Evolutionary conservation across 2,113 vertebrate genomes (phyloP).

Genomic region (Rhea pennata): DNA sequence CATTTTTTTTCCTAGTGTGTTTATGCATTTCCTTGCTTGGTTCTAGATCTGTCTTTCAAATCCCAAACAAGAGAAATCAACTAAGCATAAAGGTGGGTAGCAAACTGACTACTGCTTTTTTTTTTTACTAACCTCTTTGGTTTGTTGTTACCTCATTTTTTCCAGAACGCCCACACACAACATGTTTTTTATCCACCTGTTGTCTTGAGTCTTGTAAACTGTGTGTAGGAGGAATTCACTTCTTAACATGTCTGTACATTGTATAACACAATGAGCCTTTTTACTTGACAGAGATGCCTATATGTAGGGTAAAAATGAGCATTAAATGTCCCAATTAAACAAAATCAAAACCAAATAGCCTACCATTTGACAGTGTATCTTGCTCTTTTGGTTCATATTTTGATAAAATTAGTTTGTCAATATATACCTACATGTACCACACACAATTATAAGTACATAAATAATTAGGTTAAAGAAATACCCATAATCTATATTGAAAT

Average conservation of each 20-base stretch:
- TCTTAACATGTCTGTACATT: not conserved
- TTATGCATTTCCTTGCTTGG: not conserved
- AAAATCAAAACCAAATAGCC: not conserved
- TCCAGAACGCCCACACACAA: not conserved
- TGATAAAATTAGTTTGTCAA: not conserved
- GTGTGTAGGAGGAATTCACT: constrained; percentile 9
- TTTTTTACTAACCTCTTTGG: constrained; percentile 36
- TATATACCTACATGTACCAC: not conserved
- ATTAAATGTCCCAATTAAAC: not conserved
- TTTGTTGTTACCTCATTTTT: constrained; percentile 35
- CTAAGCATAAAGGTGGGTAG: not conserved
- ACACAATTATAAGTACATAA: not conserved
- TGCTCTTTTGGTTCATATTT: not conserved
- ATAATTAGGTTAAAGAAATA: not conserved
- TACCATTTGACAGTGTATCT: not conserved
- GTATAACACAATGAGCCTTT: not conserved
- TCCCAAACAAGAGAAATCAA: not conserved
- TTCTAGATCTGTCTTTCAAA: not conserved
- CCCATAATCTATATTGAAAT: not conserved
- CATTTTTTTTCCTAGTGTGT: not conserved
- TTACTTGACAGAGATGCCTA: not conserved
- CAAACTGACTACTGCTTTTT: constrained; percentile 15
- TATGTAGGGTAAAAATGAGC: not conserved
- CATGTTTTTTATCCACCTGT: constrained; percentile 32
- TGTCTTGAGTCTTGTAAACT: not conserved